Percentiles rank a stretch among this genome's conserved stretches.
Conservation (phyloP, 2,797 vertebrate species). For the Anguilla megastoma region DNA sequence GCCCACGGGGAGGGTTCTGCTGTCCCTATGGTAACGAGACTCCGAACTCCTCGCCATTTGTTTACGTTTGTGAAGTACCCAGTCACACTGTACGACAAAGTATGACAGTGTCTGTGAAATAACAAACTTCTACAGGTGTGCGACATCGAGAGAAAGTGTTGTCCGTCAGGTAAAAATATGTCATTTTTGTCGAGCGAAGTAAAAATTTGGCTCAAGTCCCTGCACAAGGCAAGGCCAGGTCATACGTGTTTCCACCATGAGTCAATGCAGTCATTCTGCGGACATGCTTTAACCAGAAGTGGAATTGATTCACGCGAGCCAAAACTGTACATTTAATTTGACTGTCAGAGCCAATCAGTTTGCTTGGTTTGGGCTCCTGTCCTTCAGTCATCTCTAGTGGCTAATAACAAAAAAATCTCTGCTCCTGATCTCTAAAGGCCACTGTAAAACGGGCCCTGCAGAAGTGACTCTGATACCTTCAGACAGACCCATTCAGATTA, state of each 20-base stretch:
- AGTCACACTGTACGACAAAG: too few species aligned
- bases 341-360: not conserved
- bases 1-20: not conserved
- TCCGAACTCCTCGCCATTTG: not conserved
- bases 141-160: not conserved
- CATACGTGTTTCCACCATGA: not conserved
- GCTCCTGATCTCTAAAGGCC: not conserved
- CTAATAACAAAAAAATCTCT: not conserved
- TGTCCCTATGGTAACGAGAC: not conserved
- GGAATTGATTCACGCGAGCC: not conserved
- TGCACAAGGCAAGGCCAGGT: not conserved
- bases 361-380: not conserved
- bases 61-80: not conserved
- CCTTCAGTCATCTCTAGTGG: not conserved
- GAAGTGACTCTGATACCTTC: conserved; percentile 47
- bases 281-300: not conserved
- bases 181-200: not conserved
- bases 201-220: not conserved
- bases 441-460: conserved; percentile 14
- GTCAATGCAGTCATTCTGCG: not conserved
- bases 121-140: not conserved
- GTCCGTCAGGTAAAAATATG: not conserved
- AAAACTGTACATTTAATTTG: not conserved
- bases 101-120: not conserved
- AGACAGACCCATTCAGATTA: conserved; percentile 43